These are phyloP conservation scores for Amphipoea oculea DNA, from an alignment of 2,888 invertebrate genomes.

Conservation along the genomic window DNA sequence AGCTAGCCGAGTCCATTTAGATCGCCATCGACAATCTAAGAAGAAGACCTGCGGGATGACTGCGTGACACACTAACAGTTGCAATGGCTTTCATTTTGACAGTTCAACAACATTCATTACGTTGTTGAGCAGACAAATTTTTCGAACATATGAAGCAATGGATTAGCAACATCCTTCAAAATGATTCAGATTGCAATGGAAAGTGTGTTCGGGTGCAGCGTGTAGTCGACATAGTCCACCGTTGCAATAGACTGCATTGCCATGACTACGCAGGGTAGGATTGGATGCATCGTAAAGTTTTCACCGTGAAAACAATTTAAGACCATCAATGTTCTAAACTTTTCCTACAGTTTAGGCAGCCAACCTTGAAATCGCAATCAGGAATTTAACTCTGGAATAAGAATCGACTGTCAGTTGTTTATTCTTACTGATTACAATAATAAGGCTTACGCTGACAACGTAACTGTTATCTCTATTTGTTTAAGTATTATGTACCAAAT, in stretches of 20 bases:
- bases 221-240: not conserved
- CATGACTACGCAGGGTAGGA: too few species aligned
- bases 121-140: too few species aligned
- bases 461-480: constrained; percentile 21
- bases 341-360: too few species aligned
- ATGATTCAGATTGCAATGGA: too few species aligned
- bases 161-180: too few species aligned
- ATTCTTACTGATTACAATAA: not conserved
- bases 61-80: too few species aligned
- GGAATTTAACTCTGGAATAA: not conserved
- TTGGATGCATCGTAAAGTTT: not conserved
- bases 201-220: too few species aligned
- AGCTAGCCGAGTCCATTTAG: not conserved
- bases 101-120: too few species aligned
- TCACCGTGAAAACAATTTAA: not conserved
- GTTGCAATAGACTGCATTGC: not conserved
- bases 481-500: not conserved
- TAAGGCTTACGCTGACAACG: not conserved
- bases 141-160: too few species aligned
- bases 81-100: too few species aligned
- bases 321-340: not conserved
- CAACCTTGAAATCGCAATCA: not conserved
- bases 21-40: too few species aligned
- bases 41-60: too few species aligned
- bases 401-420: not conserved